A percentile compares a stretch with the other conserved stretches of the same genome.
These are phyloP conservation scores for Dipus sagitta DNA, from an alignment of 2,797 vertebrate species.

Conservation along the genomic window DNA sequence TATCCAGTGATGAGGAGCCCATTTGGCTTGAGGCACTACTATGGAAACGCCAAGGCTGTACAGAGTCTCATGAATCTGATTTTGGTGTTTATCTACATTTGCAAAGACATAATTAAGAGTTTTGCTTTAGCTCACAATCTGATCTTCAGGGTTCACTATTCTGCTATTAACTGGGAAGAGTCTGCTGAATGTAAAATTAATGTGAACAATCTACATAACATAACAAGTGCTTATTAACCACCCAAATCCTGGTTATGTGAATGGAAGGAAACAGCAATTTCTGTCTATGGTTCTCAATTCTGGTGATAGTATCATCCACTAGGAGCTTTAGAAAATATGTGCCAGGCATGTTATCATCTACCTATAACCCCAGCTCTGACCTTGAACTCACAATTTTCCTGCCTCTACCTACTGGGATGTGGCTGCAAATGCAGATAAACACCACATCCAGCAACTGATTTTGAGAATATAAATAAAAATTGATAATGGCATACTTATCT, in stretches of 20 bases:
- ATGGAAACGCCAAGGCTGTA: not conserved
- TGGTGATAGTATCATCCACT: not conserved
- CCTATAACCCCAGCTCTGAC: not conserved
- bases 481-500: not conserved
- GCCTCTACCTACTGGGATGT: too few species aligned
- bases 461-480: conserved; percentile 4
- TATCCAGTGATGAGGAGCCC: not conserved
- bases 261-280: not conserved
- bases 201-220: not conserved
- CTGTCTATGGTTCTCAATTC: not conserved
- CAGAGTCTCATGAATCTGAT: not conserved
- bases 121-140: conserved; percentile 22
- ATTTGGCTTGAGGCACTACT: conserved; percentile 14
- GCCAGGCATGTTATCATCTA: too few species aligned
- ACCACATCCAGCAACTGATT: not conserved
- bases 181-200: conserved; percentile 48
- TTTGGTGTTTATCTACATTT: not conserved
- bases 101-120: not conserved
- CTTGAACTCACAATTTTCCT: not conserved
- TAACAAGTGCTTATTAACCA: not conserved
- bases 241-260: conserved; percentile 39
- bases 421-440: not conserved
- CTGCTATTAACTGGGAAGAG: conserved; percentile 21
- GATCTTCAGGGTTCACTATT: conserved; percentile 39
- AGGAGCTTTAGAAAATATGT: conserved; percentile 26